Percentiles rank a stretch among this genome's conserved stretches.
Evolutionary conservation across 2,113 vertebrate species (phyloP).

Genomic region (Oxyruncus cristatus): DNA sequence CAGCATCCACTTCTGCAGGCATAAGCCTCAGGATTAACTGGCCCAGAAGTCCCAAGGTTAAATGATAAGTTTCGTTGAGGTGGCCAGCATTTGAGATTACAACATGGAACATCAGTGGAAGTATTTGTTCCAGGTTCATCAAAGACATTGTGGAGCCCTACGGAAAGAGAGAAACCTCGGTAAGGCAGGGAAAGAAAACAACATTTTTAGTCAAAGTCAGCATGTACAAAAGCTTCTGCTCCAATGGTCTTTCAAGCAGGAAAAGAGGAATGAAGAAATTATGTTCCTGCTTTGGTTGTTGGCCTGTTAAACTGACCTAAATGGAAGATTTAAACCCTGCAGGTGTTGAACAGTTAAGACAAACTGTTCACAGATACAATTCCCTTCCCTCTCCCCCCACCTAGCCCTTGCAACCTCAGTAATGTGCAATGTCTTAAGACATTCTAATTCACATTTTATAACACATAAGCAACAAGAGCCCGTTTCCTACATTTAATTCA

Average conservation of each 20-base stretch:
- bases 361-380: background rate
- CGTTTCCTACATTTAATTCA: background rate
- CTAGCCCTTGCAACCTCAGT: background rate
- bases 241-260: background rate
- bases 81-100: slow-evolving; percentile 95
- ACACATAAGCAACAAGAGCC: background rate
- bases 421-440: background rate
- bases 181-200: background rate
- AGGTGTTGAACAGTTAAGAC: background rate
- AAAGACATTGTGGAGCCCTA: slow-evolving; percentile 82
- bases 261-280: background rate
- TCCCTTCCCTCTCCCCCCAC: background rate
- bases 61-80: slow-evolving; percentile 93
- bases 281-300: background rate
- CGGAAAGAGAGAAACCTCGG: background rate
- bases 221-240: background rate
- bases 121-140: slow-evolving; percentile 85
- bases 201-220: background rate
- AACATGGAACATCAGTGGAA: slow-evolving; percentile 92
- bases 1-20: slow-evolving; percentile 85
- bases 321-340: background rate
- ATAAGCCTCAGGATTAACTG: slow-evolving; percentile 87
- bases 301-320: background rate
- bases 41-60: slow-evolving; percentile 92
- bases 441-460: background rate